Conservation (phyloP, 2,113 vertebrate species). For the Calyptomena viridis region DNA sequence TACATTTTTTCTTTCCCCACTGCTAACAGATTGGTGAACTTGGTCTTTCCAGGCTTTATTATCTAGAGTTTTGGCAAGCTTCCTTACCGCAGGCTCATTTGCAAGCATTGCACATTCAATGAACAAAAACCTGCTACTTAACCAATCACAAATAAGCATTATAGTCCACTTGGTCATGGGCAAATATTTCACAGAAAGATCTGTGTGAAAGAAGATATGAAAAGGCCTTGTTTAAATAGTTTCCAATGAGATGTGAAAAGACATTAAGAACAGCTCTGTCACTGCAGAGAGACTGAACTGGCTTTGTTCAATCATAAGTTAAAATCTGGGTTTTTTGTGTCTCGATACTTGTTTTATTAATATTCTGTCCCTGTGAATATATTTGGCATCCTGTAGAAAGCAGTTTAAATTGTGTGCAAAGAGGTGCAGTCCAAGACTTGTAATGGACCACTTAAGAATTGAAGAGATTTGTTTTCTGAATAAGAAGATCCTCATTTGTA, state of each 20-base stretch:
- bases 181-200: neutral
- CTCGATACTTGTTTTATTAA: conserved; percentile 10
- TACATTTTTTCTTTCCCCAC: neutral
- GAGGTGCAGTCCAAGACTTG: neutral
- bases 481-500: neutral
- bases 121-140: neutral
- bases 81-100: neutral
- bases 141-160: neutral
- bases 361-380: neutral
- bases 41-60: neutral
- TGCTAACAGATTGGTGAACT: neutral
- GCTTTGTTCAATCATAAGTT: neutral
- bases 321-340: neutral
- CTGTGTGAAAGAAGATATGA: neutral
- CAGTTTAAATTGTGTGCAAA: neutral
- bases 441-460: neutral
- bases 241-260: neutral
- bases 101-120: neutral
- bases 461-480: neutral
- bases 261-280: neutral
- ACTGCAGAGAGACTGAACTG: neutral
- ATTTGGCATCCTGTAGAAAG: neutral
- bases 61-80: neutral
- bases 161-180: neutral
- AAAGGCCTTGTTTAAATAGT: neutral